Percentiles rank a stretch among this genome's conserved stretches.
phyloP scores from a whole-genome alignment of 2,113 vertebrate species.

The Carollia perspicillata region DNA sequence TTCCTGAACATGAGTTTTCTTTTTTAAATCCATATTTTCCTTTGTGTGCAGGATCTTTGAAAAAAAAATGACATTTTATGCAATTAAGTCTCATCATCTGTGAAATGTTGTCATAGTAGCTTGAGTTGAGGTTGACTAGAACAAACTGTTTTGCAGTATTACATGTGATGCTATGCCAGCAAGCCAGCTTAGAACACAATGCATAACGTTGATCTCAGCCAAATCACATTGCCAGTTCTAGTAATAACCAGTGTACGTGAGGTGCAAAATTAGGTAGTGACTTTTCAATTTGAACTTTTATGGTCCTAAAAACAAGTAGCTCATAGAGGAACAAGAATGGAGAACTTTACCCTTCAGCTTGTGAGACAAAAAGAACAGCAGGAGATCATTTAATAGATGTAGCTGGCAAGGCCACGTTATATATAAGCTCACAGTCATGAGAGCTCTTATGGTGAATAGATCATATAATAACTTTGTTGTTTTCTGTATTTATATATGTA shows the following conservation, averaged over 20 bases:
- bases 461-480: not conserved
- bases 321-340: slow-evolving; percentile 22
- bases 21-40: slow-evolving; percentile 33
- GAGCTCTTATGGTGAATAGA: not conserved
- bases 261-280: slow-evolving; percentile 55
- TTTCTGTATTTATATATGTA: not conserved
- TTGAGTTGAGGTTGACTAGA: slow-evolving; percentile 51
- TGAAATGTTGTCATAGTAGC: slow-evolving; percentile 43
- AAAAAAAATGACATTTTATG: slow-evolving; percentile 59
- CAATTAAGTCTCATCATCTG: slow-evolving; percentile 67
- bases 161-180: slow-evolving; percentile 48
- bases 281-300: slow-evolving; percentile 49
- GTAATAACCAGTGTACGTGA: slow-evolving; percentile 42
- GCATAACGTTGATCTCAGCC: slow-evolving; percentile 41
- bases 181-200: slow-evolving; percentile 50
- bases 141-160: slow-evolving; percentile 64
- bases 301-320: slow-evolving; percentile 15
- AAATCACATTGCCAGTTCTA: slow-evolving; percentile 44
- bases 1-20: slow-evolving; percentile 4
- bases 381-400: not conserved
- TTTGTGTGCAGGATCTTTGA: slow-evolving; percentile 49
- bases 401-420: not conserved
- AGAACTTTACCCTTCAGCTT: slow-evolving; percentile 10
- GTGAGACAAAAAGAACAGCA: slow-evolving; percentile 13
- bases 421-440: not conserved